Conservation (phyloP, 2,113 vertebrate species). For the Silurus asotus region DNA sequence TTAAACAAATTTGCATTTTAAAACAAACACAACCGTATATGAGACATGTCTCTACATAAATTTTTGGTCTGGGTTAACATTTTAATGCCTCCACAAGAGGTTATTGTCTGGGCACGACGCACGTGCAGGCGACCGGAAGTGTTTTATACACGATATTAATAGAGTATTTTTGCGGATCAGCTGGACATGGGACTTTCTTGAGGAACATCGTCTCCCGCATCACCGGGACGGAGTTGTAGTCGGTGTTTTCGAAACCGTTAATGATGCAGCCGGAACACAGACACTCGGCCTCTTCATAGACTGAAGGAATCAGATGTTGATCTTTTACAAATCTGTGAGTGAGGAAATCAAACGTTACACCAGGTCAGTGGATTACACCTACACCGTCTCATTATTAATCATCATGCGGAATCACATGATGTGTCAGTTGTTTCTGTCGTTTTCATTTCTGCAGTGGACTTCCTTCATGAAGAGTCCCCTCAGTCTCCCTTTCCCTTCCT, state of each 20-base stretch:
- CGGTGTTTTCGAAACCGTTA: slow-evolving; percentile 52
- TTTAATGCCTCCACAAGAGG: slow-evolving; percentile 40
- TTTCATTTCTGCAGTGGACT: not conserved
- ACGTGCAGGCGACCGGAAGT: slow-evolving; percentile 82
- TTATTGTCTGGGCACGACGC: slow-evolving; percentile 62
- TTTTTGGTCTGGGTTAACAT: slow-evolving; percentile 14
- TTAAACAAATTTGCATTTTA: slow-evolving; percentile 59
- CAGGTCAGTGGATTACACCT: not conserved
- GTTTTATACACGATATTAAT: slow-evolving; percentile 64
- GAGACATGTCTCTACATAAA: slow-evolving; percentile 44
- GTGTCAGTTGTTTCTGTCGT: not conserved
- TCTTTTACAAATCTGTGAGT: slow-evolving; percentile 65
- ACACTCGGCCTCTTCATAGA: slow-evolving; percentile 77
- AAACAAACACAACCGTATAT: slow-evolving; percentile 63
- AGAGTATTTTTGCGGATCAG: not conserved
- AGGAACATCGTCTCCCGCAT: slow-evolving; percentile 76
- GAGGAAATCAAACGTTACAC: not conserved
- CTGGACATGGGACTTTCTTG: slow-evolving; percentile 65
- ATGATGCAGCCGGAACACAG: slow-evolving; percentile 83
- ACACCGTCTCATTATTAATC: too few relatives aligned
- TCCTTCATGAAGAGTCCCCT: not conserved
- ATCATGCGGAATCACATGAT: not conserved
- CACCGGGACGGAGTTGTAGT: slow-evolving; percentile 75
- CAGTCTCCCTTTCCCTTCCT: not conserved
- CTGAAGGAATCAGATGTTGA: slow-evolving; percentile 68